Conservation (phyloP, 2,113 vertebrate species). For the Psephotus haematonotus region DNA sequence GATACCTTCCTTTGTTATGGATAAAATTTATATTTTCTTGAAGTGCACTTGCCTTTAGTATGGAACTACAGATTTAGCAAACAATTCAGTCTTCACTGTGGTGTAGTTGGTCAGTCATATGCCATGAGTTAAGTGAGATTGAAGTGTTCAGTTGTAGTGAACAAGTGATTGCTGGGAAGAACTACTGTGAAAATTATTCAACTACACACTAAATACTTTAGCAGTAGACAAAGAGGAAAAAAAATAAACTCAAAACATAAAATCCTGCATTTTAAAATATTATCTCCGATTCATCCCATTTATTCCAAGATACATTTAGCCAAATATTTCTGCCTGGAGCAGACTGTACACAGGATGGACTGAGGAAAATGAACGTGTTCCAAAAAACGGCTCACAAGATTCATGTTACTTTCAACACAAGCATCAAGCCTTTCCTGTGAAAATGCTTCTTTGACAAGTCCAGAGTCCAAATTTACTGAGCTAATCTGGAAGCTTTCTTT, state of each 20-base stretch:
- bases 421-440: background rate
- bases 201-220: background rate
- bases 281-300: background rate
- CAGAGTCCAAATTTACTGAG: background rate
- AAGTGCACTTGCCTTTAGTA: background rate
- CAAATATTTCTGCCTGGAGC: background rate
- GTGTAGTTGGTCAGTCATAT: background rate
- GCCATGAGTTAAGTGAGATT: background rate
- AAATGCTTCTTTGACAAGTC: background rate
- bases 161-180: background rate
- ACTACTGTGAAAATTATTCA: background rate
- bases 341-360: background rate
- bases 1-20: background rate
- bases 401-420: background rate
- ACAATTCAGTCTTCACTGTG: background rate
- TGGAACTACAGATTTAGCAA: background rate
- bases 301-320: background rate
- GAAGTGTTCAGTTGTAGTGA: background rate
- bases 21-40: background rate
- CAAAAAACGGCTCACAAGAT: background rate
- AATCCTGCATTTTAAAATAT: background rate
- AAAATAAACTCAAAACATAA: background rate
- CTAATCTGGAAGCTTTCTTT: background rate
- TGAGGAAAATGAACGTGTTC: background rate
- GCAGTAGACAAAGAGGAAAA: background rate